phyloP scores from a whole-genome alignment of 2,113 vertebrate species.

The Leptodactylus fuscus region DNA sequence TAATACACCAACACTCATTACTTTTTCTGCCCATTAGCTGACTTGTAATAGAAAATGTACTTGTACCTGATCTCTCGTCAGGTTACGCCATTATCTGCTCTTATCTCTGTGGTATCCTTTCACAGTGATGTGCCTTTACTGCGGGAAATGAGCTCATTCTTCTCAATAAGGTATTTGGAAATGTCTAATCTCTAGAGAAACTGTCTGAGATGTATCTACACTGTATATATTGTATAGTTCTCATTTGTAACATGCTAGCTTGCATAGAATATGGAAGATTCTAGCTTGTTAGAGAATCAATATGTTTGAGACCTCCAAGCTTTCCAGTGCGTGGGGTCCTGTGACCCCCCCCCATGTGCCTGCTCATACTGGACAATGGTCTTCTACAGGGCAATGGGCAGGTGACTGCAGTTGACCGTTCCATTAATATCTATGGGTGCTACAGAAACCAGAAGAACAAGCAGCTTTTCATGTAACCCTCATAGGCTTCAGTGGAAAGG shows the following conservation, averaged over 20 bases:
- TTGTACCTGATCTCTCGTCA: constrained; percentile 13
- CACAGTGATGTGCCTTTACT: constrained; percentile 60
- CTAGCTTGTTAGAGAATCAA: neutral
- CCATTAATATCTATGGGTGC: too few species aligned
- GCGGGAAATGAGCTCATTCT: constrained; percentile 58
- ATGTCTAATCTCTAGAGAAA: neutral
- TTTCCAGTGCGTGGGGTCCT: too few species aligned
- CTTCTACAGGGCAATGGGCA: too few species aligned
- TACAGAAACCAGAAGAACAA: too few species aligned
- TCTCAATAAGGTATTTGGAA: constrained; percentile 28
- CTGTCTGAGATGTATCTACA: neutral
- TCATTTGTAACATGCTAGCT: neutral
- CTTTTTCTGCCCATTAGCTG: constrained; percentile 34
- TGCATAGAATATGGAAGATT: neutral
- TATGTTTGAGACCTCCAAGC: neutral
- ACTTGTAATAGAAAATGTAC: constrained; percentile 33
- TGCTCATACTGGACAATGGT: too few species aligned
- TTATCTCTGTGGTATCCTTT: constrained; percentile 60
- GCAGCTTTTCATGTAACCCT: too few species aligned
- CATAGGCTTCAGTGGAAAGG: too few species aligned
- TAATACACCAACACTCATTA: neutral
- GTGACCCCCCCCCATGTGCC: too few species aligned
- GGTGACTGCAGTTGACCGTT: too few species aligned
- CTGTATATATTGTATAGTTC: neutral
- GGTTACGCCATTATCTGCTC: constrained; percentile 53